These are phyloP conservation scores for Nothocercus julius DNA, from an alignment of 2,113 vertebrate species.

Conservation along the genomic window DNA sequence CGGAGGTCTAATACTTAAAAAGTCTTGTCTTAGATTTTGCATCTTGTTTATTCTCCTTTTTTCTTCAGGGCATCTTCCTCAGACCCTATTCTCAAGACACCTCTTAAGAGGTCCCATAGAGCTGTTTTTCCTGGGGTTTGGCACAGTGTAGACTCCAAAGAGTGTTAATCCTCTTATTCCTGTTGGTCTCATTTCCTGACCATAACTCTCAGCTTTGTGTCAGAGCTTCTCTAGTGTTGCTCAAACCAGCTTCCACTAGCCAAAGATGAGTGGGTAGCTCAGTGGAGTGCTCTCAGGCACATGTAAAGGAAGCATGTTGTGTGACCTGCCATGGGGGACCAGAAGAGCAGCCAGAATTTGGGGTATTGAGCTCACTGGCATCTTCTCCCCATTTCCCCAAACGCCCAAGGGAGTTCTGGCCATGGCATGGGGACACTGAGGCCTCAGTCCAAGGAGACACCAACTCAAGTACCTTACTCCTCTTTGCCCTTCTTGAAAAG, in stretches of 20 bases:
- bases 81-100: background rate
- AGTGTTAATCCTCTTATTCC: background rate
- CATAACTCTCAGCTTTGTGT: background rate
- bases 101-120: background rate
- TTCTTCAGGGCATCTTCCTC: background rate
- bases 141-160: background rate
- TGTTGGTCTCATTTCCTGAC: background rate
- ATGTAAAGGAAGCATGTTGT: background rate
- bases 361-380: background rate
- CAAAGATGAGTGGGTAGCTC: background rate
- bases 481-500: conserved; percentile 63
- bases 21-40: background rate
- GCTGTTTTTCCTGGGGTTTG: background rate
- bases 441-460: background rate
- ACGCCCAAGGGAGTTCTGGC: background rate
- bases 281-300: fast-evolving
- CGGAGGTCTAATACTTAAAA: conserved; percentile 17
- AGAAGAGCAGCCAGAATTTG: background rate
- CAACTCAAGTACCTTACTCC: background rate
- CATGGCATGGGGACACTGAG: background rate
- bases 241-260: background rate
- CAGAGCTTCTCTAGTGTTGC: background rate
- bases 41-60: background rate
- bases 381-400: background rate
- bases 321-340: background rate